Percentiles rank a stretch among this genome's conserved stretches.
phyloP scores from a whole-genome alignment of 2,797 vertebrate genomes.

The Chiloscyllium punctatum region DNA sequence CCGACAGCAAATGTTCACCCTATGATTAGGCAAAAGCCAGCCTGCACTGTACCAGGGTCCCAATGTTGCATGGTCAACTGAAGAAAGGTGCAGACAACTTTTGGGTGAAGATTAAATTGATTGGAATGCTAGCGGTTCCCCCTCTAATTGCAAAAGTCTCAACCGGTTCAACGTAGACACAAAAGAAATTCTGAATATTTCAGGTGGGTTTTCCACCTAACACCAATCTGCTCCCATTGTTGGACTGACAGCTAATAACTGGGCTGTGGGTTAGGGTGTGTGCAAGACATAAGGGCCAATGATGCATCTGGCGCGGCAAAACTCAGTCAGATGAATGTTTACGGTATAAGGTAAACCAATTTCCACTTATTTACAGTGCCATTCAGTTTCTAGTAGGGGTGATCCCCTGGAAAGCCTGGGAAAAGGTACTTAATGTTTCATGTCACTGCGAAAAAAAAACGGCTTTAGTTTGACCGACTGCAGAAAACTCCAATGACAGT shows the following conservation, averaged over 20 bases:
- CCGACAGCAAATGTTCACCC: neutral
- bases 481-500: neutral
- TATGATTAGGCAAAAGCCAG: neutral
- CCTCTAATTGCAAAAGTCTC: neutral
- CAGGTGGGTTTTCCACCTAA: neutral
- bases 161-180: neutral
- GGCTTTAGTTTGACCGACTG: neutral
- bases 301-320: neutral
- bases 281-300: neutral
- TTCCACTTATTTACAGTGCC: neutral
- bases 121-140: neutral
- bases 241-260: neutral
- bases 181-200: neutral
- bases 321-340: neutral
- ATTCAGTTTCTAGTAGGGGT: no score
- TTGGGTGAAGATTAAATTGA: neutral
- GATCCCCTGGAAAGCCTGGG: neutral
- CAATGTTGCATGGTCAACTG: neutral
- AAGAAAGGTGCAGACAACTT: neutral
- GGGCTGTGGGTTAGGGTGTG: neutral
- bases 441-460: no score
- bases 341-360: neutral
- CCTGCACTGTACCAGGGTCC: neutral
- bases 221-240: neutral
- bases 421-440: neutral